These are phyloP conservation scores for Alouatta palliata DNA, from an alignment of 2,113 vertebrate genomes.

Conservation along the genomic window DNA sequence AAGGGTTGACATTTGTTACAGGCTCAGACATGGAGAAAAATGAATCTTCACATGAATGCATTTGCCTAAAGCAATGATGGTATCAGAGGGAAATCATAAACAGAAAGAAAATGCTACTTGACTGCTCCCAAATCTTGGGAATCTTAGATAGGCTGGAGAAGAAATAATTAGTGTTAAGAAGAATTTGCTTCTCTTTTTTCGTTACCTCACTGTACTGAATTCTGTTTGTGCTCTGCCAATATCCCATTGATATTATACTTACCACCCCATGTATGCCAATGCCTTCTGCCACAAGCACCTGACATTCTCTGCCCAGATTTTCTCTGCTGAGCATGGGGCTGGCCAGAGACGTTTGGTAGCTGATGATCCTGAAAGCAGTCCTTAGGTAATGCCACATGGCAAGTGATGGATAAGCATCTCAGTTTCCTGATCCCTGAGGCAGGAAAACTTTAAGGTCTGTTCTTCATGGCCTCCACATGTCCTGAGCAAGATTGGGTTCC, in stretches of 20 bases:
- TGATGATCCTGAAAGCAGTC: neutral
- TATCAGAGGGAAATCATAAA: slow-evolving; percentile 62
- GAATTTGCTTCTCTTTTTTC: neutral
- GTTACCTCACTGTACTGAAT: neutral
- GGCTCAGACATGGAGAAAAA: slow-evolving; percentile 63
- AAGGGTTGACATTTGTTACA: slow-evolving; percentile 67
- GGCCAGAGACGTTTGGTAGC: too few relatives aligned
- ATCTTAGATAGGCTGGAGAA: neutral
- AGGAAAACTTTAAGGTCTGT: neutral
- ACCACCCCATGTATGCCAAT: too few relatives aligned
- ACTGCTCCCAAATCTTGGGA: neutral
- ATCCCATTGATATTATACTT: neutral
- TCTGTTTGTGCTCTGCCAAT: neutral
- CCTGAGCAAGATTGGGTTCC: neutral
- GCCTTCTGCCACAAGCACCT: neutral
- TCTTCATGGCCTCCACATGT: neutral
- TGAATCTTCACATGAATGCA: slow-evolving; percentile 69
- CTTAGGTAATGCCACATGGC: neutral
- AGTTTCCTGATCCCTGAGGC: neutral
- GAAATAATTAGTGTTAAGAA: slow-evolving; percentile 42
- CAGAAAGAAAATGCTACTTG: slow-evolving; percentile 63
- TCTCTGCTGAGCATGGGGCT: neutral
- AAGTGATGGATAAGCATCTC: neutral
- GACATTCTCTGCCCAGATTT: neutral
- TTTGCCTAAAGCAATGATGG: slow-evolving; percentile 69